Base-by-base conservation (phyloP, 2,113 vertebrate genomes). In the Dascyllus trimaculatus region DNA sequence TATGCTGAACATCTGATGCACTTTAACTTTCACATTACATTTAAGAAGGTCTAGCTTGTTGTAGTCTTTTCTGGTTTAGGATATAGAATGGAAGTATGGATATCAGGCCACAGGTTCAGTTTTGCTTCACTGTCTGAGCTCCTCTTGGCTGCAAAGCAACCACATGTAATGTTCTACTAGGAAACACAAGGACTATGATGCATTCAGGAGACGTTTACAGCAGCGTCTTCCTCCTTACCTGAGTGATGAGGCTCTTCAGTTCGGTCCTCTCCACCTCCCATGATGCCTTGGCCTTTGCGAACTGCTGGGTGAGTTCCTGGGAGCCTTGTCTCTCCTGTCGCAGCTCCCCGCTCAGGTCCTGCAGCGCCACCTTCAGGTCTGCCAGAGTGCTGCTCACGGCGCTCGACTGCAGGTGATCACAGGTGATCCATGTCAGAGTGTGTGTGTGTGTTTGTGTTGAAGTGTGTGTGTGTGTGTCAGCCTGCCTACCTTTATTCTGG, bases 191-290 rank as follows among this genome's bases (percentile, higher is more conserved):
- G 29, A 29, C 6, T 29, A 29, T 2, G 38, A 11, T n/a, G 38
- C 11, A 10, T 11, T 40, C 10, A 40, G 2, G 8, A 40, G 9
- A 9, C 11, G 13, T 40, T 40, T 40, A 5, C 5, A 11, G 38
- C 38, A 40, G 40, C 15, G 0, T 19, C 8, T 74, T 26, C 13
- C 51, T 46, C 13, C 92, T 88, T 77, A 99, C 98, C 95, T 98
- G 97, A 18, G 95, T 63, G 0, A 96, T 90, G 71, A 96, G 94
- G 89, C 95, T 95, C 93, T 97, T 97, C 65, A 98, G 96, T 86
- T 99, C 97, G 0, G 95, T 95, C 0, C 96, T 94, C 89, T 99
- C 97, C 24, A 97, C 96, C 89, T 99, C 98, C 98, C 98, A 99
- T 70, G 97, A 94, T 58, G 97, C 96, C 89, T 98, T 99, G 91